Percentiles rank a stretch among this genome's conserved stretches.
Evolutionary conservation across 2,113 vertebrate species (phyloP).

Genomic region (Sylvicapra grimmia): DNA sequence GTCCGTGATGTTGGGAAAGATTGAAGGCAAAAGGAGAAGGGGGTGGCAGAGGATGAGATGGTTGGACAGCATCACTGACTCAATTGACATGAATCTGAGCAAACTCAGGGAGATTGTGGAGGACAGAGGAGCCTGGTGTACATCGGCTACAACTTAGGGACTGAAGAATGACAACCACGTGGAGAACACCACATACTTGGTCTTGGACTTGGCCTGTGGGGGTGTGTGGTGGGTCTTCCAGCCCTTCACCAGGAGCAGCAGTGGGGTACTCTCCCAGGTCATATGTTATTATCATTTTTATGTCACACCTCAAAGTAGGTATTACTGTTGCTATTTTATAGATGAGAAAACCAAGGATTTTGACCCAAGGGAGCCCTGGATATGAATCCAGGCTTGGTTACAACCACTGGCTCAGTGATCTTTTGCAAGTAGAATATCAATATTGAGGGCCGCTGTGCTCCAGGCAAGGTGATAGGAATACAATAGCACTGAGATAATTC

Average conservation of each 20-base stretch:
- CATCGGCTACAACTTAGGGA: neutral
- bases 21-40: neutral
- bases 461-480: neutral
- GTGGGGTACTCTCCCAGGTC: slow-evolving; percentile 34
- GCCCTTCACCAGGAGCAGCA: slow-evolving; percentile 76
- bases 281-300: neutral
- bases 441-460: neutral
- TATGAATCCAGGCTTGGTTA: neutral
- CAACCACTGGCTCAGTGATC: neutral
- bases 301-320: neutral
- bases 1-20: neutral
- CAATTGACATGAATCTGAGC: neutral
- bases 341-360: neutral
- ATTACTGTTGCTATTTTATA: neutral
- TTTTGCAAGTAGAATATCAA: neutral
- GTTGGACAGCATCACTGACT: neutral
- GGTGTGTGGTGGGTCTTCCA: slow-evolving; percentile 82
- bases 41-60: neutral
- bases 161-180: neutral
- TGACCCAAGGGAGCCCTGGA: neutral
- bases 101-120: neutral
- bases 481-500: neutral
- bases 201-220: slow-evolving; percentile 86
- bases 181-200: slow-evolving; percentile 79
- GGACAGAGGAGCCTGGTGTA: neutral